A percentile compares a stretch with the other conserved stretches of the same genome.
These are phyloP conservation scores for Rhyacichthys aspro DNA, from an alignment of 2,797 vertebrate genomes.

Conservation along the genomic window DNA sequence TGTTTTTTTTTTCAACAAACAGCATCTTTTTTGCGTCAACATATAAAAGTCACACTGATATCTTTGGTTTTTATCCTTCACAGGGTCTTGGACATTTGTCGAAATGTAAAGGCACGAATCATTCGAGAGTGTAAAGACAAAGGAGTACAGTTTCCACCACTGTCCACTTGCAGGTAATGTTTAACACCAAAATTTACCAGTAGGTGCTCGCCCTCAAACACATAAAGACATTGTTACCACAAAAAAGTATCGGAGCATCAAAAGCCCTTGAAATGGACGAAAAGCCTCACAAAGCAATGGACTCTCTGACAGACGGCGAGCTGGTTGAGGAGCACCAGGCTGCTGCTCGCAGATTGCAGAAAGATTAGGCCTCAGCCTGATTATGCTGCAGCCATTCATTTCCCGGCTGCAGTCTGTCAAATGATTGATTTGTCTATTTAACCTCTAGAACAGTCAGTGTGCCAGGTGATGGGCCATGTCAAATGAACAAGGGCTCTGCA, in stretches of 20 bases:
- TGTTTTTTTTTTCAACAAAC: background rate
- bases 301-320: slow-evolving; percentile 44
- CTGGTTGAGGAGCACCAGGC: slow-evolving; percentile 51
- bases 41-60: no score
- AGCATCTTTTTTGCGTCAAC: background rate
- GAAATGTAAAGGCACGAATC: slow-evolving; percentile 96
- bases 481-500: slow-evolving; percentile 72
- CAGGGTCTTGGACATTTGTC: slow-evolving; percentile 96
- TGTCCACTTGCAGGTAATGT: slow-evolving; percentile 93
- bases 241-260: background rate
- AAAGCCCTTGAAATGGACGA: slow-evolving; percentile 11
- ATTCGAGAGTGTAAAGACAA: slow-evolving; percentile 93
- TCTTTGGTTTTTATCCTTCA: slow-evolving; percentile 16
- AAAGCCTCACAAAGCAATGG: slow-evolving; percentile 14
- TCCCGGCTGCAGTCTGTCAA: slow-evolving; percentile 77
- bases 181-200: background rate
- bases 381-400: slow-evolving; percentile 81
- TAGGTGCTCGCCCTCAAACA: no score
- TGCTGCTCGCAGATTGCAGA: slow-evolving; percentile 63
- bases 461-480: slow-evolving; percentile 75
- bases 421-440: slow-evolving; percentile 84
- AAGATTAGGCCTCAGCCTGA: slow-evolving; percentile 73
- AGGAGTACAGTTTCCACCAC: slow-evolving; percentile 93
- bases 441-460: slow-evolving; percentile 74
- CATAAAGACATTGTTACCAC: no score